Percentiles rank a stretch among this genome's conserved stretches.
These are phyloP conservation scores for Chloropsis hardwickii DNA, from an alignment of 2,113 vertebrate species.

Conservation along the genomic window DNA sequence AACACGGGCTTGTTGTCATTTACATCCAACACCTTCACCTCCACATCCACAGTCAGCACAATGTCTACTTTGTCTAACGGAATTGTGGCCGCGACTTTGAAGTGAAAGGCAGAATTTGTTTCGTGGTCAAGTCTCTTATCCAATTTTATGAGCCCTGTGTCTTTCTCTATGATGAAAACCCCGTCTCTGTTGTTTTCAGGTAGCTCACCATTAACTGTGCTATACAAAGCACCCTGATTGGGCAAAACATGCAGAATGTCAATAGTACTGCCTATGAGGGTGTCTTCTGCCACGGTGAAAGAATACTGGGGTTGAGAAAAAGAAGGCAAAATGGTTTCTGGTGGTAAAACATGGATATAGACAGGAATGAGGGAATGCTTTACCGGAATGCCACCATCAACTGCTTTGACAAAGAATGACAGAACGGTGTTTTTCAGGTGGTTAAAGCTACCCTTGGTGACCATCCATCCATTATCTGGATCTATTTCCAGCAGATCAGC, in stretches of 20 bases:
- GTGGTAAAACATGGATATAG: conserved; percentile 90
- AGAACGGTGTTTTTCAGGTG: conserved; percentile 87
- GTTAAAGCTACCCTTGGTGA: conserved; percentile 90
- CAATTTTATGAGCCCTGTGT: conserved; percentile 87
- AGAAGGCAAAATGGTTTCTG: conserved; percentile 81
- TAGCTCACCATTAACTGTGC: conserved; percentile 83
- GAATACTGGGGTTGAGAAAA: conserved; percentile 91
- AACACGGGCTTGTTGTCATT: conserved; percentile 96
- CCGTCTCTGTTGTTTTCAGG: conserved; percentile 85
- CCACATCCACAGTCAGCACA: conserved; percentile 84
- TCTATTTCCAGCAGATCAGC: conserved; percentile 93
- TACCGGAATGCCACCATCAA: conserved; percentile 87
- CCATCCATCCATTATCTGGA: conserved; percentile 96
- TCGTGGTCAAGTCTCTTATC: conserved; percentile 93
- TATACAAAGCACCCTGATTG: conserved; percentile 75
- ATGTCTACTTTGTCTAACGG: conserved; percentile 85
- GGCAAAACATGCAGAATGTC: conserved; percentile 82
- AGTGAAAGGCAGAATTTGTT: conserved; percentile 77
- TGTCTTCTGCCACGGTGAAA: conserved; percentile 86
- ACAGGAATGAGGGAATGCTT: conserved; percentile 91
- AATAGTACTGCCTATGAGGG: conserved; percentile 83
- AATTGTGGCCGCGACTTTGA: conserved; percentile 86
- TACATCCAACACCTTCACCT: conserved; percentile 87
- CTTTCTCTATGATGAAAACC: conserved; percentile 87
- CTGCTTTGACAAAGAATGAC: conserved; percentile 97